These are phyloP conservation scores for Syngnathus scovelli DNA, from an alignment of 2,113 vertebrate species.

Conservation along the genomic window DNA sequence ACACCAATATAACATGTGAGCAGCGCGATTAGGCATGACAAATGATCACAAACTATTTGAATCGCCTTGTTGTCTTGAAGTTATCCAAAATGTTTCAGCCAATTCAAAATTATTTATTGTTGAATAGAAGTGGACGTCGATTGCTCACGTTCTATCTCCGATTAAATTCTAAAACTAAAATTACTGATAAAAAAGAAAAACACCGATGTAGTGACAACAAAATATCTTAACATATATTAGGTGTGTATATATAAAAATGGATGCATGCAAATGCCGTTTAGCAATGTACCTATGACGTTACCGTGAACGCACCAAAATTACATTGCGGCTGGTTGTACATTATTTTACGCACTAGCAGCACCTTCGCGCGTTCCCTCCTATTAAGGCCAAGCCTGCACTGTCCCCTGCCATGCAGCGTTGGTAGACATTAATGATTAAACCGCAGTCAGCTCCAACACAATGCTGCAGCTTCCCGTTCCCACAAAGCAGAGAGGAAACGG, in stretches of 20 bases:
- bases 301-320: constrained; percentile 11
- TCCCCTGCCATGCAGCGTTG: constrained; percentile 15
- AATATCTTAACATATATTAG: not conserved
- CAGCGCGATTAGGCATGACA: not conserved
- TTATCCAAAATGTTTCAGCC: not conserved
- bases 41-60: not conserved
- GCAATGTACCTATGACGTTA: constrained; percentile 4
- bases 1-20: too few relatives aligned
- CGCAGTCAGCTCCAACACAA: constrained; percentile 54
- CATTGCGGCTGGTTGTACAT: constrained; percentile 16
- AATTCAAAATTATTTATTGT: not conserved
- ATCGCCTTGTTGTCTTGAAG: not conserved
- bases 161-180: too few relatives aligned
- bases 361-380: constrained; percentile 27
- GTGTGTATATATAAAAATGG: not conserved
- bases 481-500: constrained; percentile 58
- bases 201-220: too few relatives aligned
- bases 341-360: constrained; percentile 10
- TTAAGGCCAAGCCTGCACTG: constrained; percentile 24
- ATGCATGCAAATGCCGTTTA: constrained; percentile 1
- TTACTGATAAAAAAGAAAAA: too few relatives aligned
- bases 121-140: not conserved
- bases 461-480: constrained; percentile 64
- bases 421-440: constrained; percentile 65
- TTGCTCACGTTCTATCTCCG: too few relatives aligned